Conservation (phyloP, 2,888 invertebrate species). For the Mechanitis mazaeus region DNA sequence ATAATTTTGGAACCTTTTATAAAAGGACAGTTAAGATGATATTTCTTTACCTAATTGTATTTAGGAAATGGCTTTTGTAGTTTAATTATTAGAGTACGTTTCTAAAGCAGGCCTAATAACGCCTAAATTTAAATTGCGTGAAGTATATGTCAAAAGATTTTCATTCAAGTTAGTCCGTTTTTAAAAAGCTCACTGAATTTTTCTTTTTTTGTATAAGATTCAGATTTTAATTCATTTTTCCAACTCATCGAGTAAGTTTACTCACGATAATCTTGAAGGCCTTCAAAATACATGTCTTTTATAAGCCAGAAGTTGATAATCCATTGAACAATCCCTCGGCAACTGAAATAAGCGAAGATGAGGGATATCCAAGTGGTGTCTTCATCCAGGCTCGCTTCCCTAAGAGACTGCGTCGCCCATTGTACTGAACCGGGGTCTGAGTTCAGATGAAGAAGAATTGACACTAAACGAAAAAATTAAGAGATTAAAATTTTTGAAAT, state of each 20-base stretch:
- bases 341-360: conserved; percentile 51
- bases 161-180: no score
- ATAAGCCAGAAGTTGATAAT: conserved; percentile 62
- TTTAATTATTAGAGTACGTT: no score
- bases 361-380: conserved; percentile 64
- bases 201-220: neutral
- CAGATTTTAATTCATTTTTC: no score
- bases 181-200: no score
- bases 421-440: conserved; percentile 15
- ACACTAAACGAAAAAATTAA: neutral
- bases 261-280: conserved; percentile 48
- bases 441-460: conserved; percentile 12
- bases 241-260: conserved; percentile 10
- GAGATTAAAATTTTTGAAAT: no score
- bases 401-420: conserved; percentile 16
- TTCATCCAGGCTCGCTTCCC: conserved; percentile 17
- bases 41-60: no score
- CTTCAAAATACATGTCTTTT: conserved; percentile 56
- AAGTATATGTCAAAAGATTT: no score
- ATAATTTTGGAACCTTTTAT: no score
- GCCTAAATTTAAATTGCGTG: no score
- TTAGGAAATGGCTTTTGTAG: no score
- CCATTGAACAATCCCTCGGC: conserved; percentile 59
- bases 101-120: no score
- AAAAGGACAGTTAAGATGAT: no score